phyloP scores from a whole-genome alignment of 2,888 invertebrate species.

The Diadegma fenestrale region DNA sequence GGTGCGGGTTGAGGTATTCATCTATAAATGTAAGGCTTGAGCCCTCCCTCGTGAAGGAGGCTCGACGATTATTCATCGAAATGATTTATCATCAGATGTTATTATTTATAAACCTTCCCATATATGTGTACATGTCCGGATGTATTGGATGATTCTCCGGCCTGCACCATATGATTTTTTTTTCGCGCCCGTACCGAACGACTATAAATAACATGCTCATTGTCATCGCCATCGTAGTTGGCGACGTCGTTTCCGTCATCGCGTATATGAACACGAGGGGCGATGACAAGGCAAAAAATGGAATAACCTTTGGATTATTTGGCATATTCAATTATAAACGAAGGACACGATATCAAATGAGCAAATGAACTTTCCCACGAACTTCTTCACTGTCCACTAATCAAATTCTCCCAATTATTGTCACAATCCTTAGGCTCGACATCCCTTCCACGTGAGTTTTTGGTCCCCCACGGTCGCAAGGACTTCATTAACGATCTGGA shows the following conservation, averaged over 20 bases:
- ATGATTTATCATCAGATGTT: conserved; percentile 37
- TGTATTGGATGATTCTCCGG: not conserved
- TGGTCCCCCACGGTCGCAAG: conserved; percentile 18
- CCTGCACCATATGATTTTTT: not conserved
- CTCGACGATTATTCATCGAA: conserved; percentile 45
- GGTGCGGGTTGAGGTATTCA: not conserved
- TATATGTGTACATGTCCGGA: not conserved
- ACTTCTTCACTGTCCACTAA: conserved; percentile 38
- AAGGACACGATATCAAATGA: conserved; percentile 8
- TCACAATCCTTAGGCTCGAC: conserved; percentile 16
- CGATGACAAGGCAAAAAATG: conserved; percentile 3
- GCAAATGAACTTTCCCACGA: not conserved
- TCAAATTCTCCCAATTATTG: conserved; percentile 52
- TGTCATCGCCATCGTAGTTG: not conserved
- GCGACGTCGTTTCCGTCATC: conserved; percentile 1
- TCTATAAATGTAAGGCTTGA: conserved; percentile 16
- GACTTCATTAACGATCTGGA: conserved; percentile 22
- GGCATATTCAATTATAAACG: conserved; percentile 45
- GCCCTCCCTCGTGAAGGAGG: not conserved
- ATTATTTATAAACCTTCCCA: not conserved
- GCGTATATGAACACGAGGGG: not conserved
- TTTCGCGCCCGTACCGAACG: not conserved
- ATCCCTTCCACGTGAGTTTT: conserved; percentile 40
- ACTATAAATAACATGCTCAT: conserved; percentile 13
- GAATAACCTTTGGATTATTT: conserved; percentile 24